These are phyloP conservation scores for Armadillidium nasatum DNA, from an alignment of 1,140 invertebrate species.

Conservation along the genomic window DNA sequence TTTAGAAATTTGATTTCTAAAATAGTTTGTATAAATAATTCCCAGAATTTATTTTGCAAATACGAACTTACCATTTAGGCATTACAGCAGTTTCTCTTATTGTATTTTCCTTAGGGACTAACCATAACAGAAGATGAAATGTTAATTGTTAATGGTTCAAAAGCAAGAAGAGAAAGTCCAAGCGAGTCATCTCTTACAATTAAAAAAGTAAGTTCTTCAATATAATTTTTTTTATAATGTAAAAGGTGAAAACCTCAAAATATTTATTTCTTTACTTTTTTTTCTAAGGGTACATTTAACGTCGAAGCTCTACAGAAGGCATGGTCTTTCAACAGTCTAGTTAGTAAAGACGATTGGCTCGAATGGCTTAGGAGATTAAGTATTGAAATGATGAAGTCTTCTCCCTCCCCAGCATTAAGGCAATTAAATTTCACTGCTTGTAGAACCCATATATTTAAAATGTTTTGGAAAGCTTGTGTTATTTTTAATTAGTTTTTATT, in stretches of 20 bases:
- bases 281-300: slow-evolving; percentile 56
- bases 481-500: no score
- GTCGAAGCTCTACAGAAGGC: slow-evolving; percentile 77
- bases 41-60: no score
- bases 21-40: no score
- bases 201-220: background rate
- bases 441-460: no score
- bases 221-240: no score
- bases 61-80: no score
- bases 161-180: background rate
- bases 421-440: no score
- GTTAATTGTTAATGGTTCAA: slow-evolving; percentile 17
- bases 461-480: no score
- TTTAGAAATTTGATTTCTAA: no score
- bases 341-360: slow-evolving; percentile 97
- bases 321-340: slow-evolving; percentile 81
- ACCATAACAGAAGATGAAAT: slow-evolving; percentile 34
- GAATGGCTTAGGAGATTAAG: slow-evolving; percentile 90
- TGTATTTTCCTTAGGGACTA: slow-evolving; percentile 30
- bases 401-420: slow-evolving; percentile 57
- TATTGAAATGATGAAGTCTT: slow-evolving; percentile 90
- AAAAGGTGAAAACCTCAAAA: background rate
- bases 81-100: no score
- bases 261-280: background rate
- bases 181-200: background rate